These are phyloP conservation scores for Ceratosolen fusciceps DNA, from an alignment of 1,140 invertebrate species.

Conservation along the genomic window DNA sequence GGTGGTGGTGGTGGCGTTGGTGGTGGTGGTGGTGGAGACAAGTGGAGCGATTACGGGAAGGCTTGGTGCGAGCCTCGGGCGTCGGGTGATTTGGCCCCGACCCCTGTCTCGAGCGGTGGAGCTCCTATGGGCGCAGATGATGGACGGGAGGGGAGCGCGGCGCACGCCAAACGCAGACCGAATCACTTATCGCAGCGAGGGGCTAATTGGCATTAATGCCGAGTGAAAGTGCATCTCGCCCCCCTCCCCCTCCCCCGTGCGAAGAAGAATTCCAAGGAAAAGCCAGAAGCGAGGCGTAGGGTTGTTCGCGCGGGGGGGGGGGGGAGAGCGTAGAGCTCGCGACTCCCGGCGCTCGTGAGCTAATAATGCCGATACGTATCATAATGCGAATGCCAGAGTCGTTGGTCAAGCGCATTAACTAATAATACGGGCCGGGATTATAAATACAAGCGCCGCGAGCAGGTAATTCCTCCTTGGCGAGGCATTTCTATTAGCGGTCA, in stretches of 20 bases:
- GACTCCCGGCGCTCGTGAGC: too few relatives aligned
- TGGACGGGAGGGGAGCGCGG: too few relatives aligned
- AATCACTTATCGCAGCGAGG: conserved; percentile 9
- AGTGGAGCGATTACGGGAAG: not conserved
- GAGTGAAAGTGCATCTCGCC: conserved; percentile 1
- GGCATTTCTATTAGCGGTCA: conserved; percentile 62
- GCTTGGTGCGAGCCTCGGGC: not conserved
- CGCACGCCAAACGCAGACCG: not conserved
- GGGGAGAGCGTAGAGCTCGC: not conserved
- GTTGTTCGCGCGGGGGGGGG: not conserved
- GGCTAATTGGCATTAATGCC: not conserved
- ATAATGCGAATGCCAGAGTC: conserved; percentile 21
- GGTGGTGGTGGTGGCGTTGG: too few relatives aligned
- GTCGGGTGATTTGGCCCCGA: not conserved
- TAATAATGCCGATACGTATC: conserved; percentile 14
- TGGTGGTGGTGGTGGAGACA: too few relatives aligned
- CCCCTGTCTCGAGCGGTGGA: too few relatives aligned
- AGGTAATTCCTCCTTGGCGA: conserved; percentile 52
- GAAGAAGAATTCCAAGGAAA: not conserved
- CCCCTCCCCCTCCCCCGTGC: too few relatives aligned
- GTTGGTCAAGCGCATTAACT: conserved; percentile 37
- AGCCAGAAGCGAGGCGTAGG: too few relatives aligned
- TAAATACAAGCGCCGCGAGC: conserved; percentile 20
- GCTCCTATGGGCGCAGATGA: too few relatives aligned
- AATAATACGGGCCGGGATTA: conserved; percentile 10